Percentiles rank a stretch among this genome's conserved stretches.
Conservation (phyloP, 2,797 vertebrate species). For the Margarornis squamiger region DNA sequence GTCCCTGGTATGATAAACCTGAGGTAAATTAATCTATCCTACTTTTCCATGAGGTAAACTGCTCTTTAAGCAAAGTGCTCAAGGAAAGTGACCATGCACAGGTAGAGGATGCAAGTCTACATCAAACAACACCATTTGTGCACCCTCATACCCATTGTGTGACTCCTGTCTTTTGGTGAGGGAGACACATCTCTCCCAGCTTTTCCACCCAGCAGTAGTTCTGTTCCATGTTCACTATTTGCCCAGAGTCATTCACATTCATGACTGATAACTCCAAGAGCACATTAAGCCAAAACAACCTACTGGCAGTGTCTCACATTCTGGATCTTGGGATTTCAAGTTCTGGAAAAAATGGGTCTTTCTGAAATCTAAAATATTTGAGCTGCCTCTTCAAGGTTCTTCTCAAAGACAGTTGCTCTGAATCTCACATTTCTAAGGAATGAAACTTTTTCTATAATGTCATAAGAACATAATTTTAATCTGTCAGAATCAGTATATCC, state of each 20-base stretch:
- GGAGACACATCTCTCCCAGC: rapidly evolving
- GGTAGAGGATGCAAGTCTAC: neutral
- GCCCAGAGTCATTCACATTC: neutral
- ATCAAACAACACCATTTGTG: rapidly evolving
- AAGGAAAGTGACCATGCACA: rapidly evolving
- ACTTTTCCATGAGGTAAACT: neutral
- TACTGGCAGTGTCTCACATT: neutral
- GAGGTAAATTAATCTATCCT: neutral
- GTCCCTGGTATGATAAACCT: neutral
- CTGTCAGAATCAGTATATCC: neutral
- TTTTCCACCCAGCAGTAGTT: neutral
- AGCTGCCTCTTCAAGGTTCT: neutral
- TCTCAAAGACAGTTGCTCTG: neutral
- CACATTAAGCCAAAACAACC: neutral
- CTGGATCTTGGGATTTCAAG: neutral
- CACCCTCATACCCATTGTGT: rapidly evolving
- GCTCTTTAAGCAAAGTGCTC: neutral
- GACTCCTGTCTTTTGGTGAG: neutral
- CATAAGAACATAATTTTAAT: neutral
- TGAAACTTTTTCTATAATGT: neutral
- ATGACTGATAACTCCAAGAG: neutral
- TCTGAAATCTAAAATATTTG: neutral
- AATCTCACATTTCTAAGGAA: neutral
- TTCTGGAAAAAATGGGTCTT: neutral
- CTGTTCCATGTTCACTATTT: neutral